A percentile compares a stretch with the other conserved stretches of the same genome.
phyloP scores from a whole-genome alignment of 30 jellyfish, hydroid and myxozoan species.

The Cassiopea andromeda region DNA sequence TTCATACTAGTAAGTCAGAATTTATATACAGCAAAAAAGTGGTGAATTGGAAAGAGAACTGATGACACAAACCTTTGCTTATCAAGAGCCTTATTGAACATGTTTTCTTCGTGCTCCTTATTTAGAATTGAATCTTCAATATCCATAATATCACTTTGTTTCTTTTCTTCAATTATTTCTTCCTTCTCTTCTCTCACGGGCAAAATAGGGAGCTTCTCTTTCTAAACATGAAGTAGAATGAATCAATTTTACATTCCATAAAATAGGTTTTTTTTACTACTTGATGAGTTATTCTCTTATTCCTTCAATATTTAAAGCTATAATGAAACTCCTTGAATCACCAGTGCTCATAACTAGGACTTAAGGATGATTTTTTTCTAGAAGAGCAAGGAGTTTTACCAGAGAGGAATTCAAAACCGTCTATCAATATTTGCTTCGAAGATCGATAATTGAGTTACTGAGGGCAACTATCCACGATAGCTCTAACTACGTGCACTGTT shows the following conservation, averaged over 20 bases:
- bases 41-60: neutral
- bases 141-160: slow-evolving; percentile 23
- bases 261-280: neutral
- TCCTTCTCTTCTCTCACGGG: neutral
- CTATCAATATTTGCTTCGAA: no score
- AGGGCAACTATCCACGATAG: no score
- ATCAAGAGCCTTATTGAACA: slow-evolving; percentile 74
- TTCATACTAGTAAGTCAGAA: neutral
- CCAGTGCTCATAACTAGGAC: no score
- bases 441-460: no score
- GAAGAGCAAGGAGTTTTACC: no score
- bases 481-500: no score
- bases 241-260: neutral
- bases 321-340: no score
- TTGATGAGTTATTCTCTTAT: no score
- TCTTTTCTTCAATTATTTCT: slow-evolving; percentile 1
- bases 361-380: no score
- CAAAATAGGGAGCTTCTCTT: neutral
- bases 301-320: no score
- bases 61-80: slow-evolving; percentile 52
- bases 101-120: slow-evolving; percentile 63
- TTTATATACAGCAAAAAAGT: neutral
- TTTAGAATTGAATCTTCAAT: slow-evolving; percentile 73
- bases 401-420: no score
- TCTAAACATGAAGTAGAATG: neutral